A percentile compares a stretch with the other conserved stretches of the same genome.
These are phyloP conservation scores for Cyprinella venusta DNA, from an alignment of 2,797 vertebrate species.

Conservation along the genomic window DNA sequence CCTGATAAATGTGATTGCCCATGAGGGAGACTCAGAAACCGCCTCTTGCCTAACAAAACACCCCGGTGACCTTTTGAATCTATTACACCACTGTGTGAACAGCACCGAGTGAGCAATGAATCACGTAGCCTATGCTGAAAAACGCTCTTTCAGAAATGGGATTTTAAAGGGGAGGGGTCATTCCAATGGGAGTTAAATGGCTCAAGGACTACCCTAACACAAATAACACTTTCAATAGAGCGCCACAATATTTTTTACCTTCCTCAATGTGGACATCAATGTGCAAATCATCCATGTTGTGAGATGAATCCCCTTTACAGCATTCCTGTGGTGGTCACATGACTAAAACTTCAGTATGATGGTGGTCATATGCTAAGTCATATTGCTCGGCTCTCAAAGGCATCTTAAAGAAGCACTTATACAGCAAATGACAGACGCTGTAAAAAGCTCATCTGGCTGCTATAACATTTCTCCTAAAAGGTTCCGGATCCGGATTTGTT, in stretches of 20 bases:
- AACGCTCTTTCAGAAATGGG: slow-evolving; percentile 19
- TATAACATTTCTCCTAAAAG: slow-evolving; percentile 7
- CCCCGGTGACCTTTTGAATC: slow-evolving; percentile 32
- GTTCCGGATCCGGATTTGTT: not conserved
- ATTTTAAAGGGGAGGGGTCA: not conserved
- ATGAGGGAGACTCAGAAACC: slow-evolving; percentile 11
- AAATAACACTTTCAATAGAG: slow-evolving; percentile 29
- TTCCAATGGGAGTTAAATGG: slow-evolving; percentile 6
- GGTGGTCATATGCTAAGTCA: not conserved
- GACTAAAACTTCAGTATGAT: slow-evolving; percentile 20
- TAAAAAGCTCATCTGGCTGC: slow-evolving; percentile 3
- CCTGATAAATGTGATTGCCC: slow-evolving; percentile 38
- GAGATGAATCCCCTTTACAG: slow-evolving; percentile 2
- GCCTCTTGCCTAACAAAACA: slow-evolving; percentile 40
- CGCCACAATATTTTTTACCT: slow-evolving; percentile 28
- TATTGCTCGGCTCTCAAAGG: slow-evolving; percentile 10
- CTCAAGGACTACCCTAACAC: slow-evolving; percentile 34
- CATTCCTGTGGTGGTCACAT: slow-evolving; percentile 3
- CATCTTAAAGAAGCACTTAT: slow-evolving; percentile 11
- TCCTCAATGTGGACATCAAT: slow-evolving; percentile 23
- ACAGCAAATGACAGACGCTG: slow-evolving; percentile 7
- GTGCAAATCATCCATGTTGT: not conserved
- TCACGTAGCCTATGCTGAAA: slow-evolving; percentile 19
- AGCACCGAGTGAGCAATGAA: slow-evolving; percentile 3
- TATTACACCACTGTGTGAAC: slow-evolving; percentile 13